Conservation (phyloP, 2,888 invertebrate genomes). For the Pristionchus exspectatus region DNA sequence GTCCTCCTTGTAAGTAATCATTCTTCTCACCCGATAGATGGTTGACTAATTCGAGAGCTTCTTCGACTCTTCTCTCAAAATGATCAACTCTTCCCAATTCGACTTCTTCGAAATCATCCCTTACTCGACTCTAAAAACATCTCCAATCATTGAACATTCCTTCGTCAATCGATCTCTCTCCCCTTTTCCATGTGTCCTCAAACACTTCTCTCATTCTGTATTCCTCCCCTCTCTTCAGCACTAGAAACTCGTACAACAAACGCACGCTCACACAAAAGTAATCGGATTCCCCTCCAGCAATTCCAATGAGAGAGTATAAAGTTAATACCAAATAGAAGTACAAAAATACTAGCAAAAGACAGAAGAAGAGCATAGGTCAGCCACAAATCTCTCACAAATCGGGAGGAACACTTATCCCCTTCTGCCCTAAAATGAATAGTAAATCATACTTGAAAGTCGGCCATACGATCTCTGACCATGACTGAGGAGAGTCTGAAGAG, state of each 20-base stretch:
- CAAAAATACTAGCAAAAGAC: background rate
- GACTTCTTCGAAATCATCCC: conserved; percentile 70
- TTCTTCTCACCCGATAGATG: conserved; percentile 37
- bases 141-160: background rate
- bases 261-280: conserved; percentile 20
- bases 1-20: background rate
- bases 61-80: conserved; percentile 41
- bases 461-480: conserved; percentile 50
- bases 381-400: background rate
- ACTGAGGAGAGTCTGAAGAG: too few species aligned
- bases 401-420: background rate
- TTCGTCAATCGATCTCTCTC: background rate
- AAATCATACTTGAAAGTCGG: conserved; percentile 49
- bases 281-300: conserved; percentile 61
- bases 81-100: conserved; percentile 62
- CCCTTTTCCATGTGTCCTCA: background rate
- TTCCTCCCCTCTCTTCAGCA: background rate
- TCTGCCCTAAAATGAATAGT: background rate
- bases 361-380: background rate
- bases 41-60: conserved; percentile 14
- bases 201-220: conserved; percentile 12
- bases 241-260: conserved; percentile 37
- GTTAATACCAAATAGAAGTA: background rate
- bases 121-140: conserved; percentile 65
- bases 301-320: conserved; percentile 63